Evolutionary conservation across 2,888 invertebrate genomes (phyloP).

Genomic region (Polydrusus tereticollis): DNA sequence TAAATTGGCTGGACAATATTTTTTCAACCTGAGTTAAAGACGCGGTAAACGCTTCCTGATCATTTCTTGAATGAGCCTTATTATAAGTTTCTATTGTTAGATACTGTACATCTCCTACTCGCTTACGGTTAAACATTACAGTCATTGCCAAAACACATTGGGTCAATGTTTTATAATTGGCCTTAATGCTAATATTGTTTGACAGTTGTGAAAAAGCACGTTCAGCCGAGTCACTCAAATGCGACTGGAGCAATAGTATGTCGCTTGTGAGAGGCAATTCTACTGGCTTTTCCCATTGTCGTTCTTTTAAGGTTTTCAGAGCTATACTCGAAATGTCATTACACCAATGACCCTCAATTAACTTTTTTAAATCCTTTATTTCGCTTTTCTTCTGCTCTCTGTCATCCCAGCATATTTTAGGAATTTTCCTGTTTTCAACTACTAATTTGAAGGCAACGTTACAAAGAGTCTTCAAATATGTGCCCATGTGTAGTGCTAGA

Average conservation of each 20-base stretch:
- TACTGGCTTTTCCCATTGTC: slow-evolving; percentile 48
- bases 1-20: slow-evolving; percentile 37
- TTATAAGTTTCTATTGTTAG: slow-evolving; percentile 43
- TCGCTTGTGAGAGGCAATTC: slow-evolving; percentile 50
- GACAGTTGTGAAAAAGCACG: slow-evolving; percentile 39
- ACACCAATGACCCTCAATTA: slow-evolving; percentile 51
- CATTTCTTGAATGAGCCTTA: not conserved
- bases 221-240: slow-evolving; percentile 37
- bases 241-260: slow-evolving; percentile 47
- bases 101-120: slow-evolving; percentile 50
- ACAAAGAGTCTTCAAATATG: slow-evolving; percentile 43
- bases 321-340: slow-evolving; percentile 53
- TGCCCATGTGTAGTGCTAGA: slow-evolving; percentile 46
- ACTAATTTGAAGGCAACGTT: slow-evolving; percentile 45
- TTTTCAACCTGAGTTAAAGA: slow-evolving; percentile 28
- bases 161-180: slow-evolving; percentile 49
- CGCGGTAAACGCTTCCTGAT: slow-evolving; percentile 24
- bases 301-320: slow-evolving; percentile 51
- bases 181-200: slow-evolving; percentile 3
- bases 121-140: slow-evolving; percentile 50
- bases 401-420: slow-evolving; percentile 29
- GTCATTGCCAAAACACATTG: slow-evolving; percentile 48
- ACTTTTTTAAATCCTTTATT: slow-evolving; percentile 38
- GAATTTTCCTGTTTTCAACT: slow-evolving; percentile 33
- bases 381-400: slow-evolving; percentile 36